These are phyloP conservation scores for Netelia melanura DNA, from an alignment of 2,888 invertebrate genomes.

Conservation along the genomic window DNA sequence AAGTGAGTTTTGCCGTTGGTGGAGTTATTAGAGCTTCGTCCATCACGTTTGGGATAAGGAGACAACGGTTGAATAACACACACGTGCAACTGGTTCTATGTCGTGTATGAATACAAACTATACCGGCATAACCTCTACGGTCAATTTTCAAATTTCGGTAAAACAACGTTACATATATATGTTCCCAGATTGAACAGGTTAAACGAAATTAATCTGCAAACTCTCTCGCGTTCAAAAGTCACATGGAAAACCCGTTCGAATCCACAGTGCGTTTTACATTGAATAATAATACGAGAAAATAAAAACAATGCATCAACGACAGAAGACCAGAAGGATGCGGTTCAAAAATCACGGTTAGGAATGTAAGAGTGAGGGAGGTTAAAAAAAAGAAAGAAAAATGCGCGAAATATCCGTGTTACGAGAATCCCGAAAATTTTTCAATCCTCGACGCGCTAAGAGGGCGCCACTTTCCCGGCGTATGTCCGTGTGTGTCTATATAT, in stretches of 20 bases:
- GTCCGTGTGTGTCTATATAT: conserved; percentile 60
- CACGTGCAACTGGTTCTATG: neutral
- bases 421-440: conserved; percentile 32
- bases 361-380: neutral
- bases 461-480: conserved; percentile 23
- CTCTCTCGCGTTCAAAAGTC: conserved; percentile 11
- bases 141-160: neutral
- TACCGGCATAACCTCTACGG: conserved; percentile 76
- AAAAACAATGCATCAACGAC: neutral
- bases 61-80: conserved; percentile 20
- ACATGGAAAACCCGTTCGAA: neutral
- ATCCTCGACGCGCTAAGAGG: conserved; percentile 39
- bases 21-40: conserved; percentile 80
- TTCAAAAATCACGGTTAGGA: neutral
- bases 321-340: neutral
- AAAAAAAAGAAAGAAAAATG: conserved; percentile 5
- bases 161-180: neutral
- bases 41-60: conserved; percentile 72
- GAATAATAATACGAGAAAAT: neutral
- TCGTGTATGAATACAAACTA: conserved; percentile 7
- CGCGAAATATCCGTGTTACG: conserved; percentile 27
- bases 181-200: neutral
- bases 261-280: neutral
- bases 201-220: neutral
- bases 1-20: conserved; percentile 85